phyloP scores from a whole-genome alignment of 2,888 invertebrate species.

The Onchidella celtica region DNA sequence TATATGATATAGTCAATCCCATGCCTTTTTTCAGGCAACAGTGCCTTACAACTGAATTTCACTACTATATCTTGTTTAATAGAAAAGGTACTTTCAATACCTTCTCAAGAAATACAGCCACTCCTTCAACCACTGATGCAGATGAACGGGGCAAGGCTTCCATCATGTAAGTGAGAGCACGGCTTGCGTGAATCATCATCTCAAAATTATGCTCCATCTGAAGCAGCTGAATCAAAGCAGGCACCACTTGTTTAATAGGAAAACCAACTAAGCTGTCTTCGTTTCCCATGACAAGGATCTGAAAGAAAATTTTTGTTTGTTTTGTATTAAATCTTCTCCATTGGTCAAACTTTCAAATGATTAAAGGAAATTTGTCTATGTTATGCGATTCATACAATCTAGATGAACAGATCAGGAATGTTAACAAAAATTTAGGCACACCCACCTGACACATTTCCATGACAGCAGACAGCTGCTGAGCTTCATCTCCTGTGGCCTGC shows the following conservation, averaged over 20 bases:
- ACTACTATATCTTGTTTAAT: no score
- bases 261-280: constrained; percentile 99
- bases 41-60: no score
- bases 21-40: no score
- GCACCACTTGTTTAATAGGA: constrained; percentile 98
- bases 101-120: constrained; percentile 88
- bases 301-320: no score
- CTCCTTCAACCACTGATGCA: constrained; percentile 94
- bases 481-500: constrained; percentile 96
- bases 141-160: constrained; percentile 98
- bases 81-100: no score
- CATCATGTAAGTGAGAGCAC: constrained; percentile 99
- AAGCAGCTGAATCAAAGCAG: constrained; percentile 93
- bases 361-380: no score
- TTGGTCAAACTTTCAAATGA: no score
- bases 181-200: constrained; percentile 99
- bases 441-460: constrained; percentile 98
- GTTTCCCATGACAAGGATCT: constrained; percentile 97
- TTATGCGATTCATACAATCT: no score
- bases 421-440: no score
- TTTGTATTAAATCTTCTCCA: no score
- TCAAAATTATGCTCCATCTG: constrained; percentile 99
- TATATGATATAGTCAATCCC: no score
- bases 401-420: no score
- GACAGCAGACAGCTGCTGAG: constrained; percentile 96